Evolutionary conservation across 53 echinoderm and acorn worm genomes (phyloP), one percentile per base, ranked within the genome.

Genomic region (Echinometra lucunter): DNA sequence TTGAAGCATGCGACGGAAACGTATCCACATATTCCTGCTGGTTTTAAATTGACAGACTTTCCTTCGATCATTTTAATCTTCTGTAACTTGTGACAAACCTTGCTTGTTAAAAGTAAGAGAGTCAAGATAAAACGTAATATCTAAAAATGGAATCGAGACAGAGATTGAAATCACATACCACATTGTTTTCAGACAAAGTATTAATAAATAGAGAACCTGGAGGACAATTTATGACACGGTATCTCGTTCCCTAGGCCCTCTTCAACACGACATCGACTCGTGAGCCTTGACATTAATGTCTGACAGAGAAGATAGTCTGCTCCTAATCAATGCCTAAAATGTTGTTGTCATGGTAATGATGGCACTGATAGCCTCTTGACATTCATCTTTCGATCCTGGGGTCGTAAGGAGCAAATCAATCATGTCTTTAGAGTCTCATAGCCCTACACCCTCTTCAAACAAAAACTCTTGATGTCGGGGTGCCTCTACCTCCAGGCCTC

Each of bases 321-420:
- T 69, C 69, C 44, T 67, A 91, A 91, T 91, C 66, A 69, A 91
- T 91, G 69, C 72, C 91, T 60, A 60, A 91, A 67, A 58, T 67
- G 66, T 70, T 66, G 91, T 91, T 91, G 70, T 72, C 91, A 91
- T 91, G 91, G 69, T 45, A 91, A 91, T 91, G 91, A 90, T 90
- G 90, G 63, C 37, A 63, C 58, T 63, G 90, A 69, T 66, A 91
- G 91, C 45, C 91, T 63, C 69, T 44, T 91, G 91, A 91, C 91
- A 91, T 91, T 91, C 91, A 67, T 91, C 69, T 89, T n/a, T 67
- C 91, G 91, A 66, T 91, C 69, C 70, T 30, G 91, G 45, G 91
- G 91, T 91, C 69, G 45, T 58, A 21, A 45, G 69, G 45, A 91
- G 69, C 66, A 44, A 37, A 91, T 91, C 91, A 91, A 91, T 91